Percentiles rank a stretch among this genome's conserved stretches.
Conservation (phyloP, 2,888 invertebrate species). For the Drosophila aldrichi region DNA sequence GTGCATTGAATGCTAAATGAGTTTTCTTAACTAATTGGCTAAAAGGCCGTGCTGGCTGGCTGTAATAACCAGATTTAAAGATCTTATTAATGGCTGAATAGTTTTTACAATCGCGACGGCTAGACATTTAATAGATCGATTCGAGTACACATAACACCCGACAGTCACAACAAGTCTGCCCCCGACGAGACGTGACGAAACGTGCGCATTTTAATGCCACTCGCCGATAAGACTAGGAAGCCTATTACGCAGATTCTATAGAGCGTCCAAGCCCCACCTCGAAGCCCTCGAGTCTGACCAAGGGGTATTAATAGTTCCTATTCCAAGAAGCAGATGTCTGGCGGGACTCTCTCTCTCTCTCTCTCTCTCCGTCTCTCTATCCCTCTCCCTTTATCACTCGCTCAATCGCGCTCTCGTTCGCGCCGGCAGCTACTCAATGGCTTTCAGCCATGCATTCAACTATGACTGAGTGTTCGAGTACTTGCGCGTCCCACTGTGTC, state of each 20-base stretch:
- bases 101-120: conserved; percentile 60
- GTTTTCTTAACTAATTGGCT: conserved; percentile 8
- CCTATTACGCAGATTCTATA: conserved; percentile 42
- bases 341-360: background rate
- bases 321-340: conserved; percentile 23
- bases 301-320: conserved; percentile 25
- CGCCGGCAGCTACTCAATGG: conserved; percentile 14
- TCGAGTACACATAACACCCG: conserved; percentile 35
- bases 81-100: conserved; percentile 30
- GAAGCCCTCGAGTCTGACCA: conserved; percentile 10
- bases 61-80: conserved; percentile 9
- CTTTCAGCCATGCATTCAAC: conserved; percentile 20
- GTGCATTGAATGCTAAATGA: background rate
- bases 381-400: background rate
- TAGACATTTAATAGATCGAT: conserved; percentile 62
- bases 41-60: conserved; percentile 3
- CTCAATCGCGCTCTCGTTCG: background rate
- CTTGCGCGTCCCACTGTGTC: conserved; percentile 26
- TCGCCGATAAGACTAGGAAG: conserved; percentile 56
- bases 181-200: conserved; percentile 71
- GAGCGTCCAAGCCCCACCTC: conserved; percentile 13
- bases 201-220: conserved; percentile 56
- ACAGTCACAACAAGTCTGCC: conserved; percentile 38
- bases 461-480: conserved; percentile 14
- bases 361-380: background rate